These are phyloP conservation scores for Caerostris darwini DNA, from an alignment of 1,140 invertebrate genomes.

Conservation along the genomic window DNA sequence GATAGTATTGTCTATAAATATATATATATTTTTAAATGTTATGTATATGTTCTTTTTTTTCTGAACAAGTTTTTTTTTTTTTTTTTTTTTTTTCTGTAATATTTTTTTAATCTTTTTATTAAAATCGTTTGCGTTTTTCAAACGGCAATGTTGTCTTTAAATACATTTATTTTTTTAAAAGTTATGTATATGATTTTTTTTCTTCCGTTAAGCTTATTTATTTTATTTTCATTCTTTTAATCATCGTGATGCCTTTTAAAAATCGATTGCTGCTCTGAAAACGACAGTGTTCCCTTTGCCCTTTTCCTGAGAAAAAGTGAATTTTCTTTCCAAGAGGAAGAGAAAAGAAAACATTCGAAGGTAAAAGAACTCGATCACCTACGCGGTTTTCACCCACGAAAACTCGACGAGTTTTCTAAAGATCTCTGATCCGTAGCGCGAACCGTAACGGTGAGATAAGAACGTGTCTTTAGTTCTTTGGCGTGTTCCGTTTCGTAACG, in stretches of 20 bases:
- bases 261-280: not conserved
- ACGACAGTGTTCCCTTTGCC: not conserved
- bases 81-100: too few relatives aligned
- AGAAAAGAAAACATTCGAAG: not conserved
- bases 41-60: too few relatives aligned
- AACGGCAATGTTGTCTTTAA: too few relatives aligned
- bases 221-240: too few relatives aligned
- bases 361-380: not conserved
- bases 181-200: too few relatives aligned
- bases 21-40: too few relatives aligned
- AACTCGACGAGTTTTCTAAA: not conserved
- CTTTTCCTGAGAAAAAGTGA: not conserved
- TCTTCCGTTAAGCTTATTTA: too few relatives aligned
- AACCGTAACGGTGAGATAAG: conserved; percentile 3
- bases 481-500: not conserved
- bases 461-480: not conserved
- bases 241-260: not conserved
- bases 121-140: too few relatives aligned
- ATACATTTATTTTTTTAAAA: too few relatives aligned
- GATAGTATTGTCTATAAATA: too few relatives aligned
- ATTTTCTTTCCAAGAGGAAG: not conserved
- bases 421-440: conserved; percentile 14
- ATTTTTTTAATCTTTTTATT: too few relatives aligned
- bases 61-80: too few relatives aligned
- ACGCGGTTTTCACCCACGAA: not conserved